A percentile compares a stretch with the other conserved stretches of the same genome.
Conservation (phyloP, 2,113 vertebrate genomes). For the Conger conger region DNA sequence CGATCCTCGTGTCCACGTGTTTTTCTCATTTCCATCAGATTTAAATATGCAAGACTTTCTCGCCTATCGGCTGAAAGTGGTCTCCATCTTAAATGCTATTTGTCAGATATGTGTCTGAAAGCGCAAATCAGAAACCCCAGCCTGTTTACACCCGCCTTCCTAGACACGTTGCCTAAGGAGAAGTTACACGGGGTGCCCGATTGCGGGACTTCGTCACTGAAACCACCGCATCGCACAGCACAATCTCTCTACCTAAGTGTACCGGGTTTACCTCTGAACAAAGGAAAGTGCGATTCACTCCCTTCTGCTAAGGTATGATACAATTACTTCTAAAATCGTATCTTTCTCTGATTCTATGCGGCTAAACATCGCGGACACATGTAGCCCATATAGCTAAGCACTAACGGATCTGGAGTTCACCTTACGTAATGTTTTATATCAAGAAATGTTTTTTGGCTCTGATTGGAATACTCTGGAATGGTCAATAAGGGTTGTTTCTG, state of each 20-base stretch:
- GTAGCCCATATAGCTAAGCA: too few species aligned
- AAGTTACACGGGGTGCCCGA: constrained; percentile 71
- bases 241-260: constrained; percentile 40
- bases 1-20: constrained; percentile 77
- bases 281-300: constrained; percentile 56
- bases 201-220: constrained; percentile 48
- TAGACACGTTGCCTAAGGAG: constrained; percentile 78
- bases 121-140: constrained; percentile 50
- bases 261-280: constrained; percentile 62
- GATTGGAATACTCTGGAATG: not conserved
- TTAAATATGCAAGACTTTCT: constrained; percentile 66
- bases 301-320: constrained; percentile 61
- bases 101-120: constrained; percentile 32
- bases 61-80: constrained; percentile 61
- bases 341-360: too few species aligned
- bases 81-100: constrained; percentile 49
- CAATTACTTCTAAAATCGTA: not conserved
- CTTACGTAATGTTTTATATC: constrained; percentile 15
- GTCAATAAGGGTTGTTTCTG: not conserved
- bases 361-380: not conserved
- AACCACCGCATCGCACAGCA: constrained; percentile 51
- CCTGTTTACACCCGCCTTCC: constrained; percentile 55
- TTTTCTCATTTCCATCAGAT: constrained; percentile 70
- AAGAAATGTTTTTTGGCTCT: not conserved
- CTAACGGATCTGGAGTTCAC: not conserved